Evolutionary conservation across 2,888 invertebrate genomes (phyloP), one percentile per base, ranked within the genome.

Genomic region (Drosophila heteroneura): DNA sequence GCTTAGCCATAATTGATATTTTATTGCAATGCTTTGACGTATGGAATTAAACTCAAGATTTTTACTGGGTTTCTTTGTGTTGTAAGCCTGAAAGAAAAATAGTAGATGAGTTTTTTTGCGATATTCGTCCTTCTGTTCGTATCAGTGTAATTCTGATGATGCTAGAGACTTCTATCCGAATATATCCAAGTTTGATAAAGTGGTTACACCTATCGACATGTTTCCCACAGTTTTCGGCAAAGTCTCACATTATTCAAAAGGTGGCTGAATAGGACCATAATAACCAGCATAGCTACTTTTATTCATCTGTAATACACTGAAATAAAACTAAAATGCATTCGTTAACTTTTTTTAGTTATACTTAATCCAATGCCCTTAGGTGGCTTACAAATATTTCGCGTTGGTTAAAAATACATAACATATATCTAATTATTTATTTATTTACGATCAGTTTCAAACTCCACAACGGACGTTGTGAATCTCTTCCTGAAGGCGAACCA

Each of bases 1-100:
- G 64, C 70, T 67, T 71, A 62, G 39, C 57, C 53, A 35, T 77
- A 70, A 74, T 74, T 66, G 63, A 53, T 64, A 51, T 32, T 61
- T 61, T 63, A 61, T 77, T 54, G 32, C 19, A 5, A 3, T 33
- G 30, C 39, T 28, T 57, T 33, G n/a, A 14, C 14, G 26, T 47
- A 56, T 9, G 47, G 19, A 12, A 9, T 60, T 49, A 26, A 30
- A 39, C 26, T 64, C 35, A n/a, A 32, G 28, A 67, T 56, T 57
- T 52, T 1, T 26, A 9, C 26, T 22, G 33, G 10, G 1, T 9
- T 33, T 33, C 5, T 16, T 47, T 26, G 47, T 16, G 9, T 47
- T 47, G 5, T 9, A 7, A 47, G 22, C 2, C 44, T 6, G 22
- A 14, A 2, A 16, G 47, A 16, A 26, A 47, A 26, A 16, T 5